Percentiles rank a stretch among this genome's conserved stretches.
These are phyloP conservation scores for Gymnocephalus cernua DNA, from an alignment of 2,113 vertebrate species.

Conservation along the genomic window DNA sequence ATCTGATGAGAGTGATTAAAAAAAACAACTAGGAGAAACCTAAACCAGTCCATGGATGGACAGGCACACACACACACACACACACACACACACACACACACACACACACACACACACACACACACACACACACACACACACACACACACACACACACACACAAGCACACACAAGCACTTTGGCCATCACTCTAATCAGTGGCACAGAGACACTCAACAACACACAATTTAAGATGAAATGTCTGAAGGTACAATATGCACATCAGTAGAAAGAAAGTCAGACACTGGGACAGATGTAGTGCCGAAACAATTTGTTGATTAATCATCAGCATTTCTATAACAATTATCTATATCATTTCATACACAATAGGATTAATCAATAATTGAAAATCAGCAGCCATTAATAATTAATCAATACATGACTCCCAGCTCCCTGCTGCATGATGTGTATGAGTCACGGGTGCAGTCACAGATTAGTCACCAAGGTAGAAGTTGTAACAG, in stretches of 20 bases:
- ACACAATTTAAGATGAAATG: slow-evolving; percentile 29
- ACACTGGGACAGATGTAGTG: background rate
- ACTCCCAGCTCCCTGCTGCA: slow-evolving; percentile 12
- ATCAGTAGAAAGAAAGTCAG: background rate
- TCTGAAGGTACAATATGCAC: slow-evolving; percentile 20
- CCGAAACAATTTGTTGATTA: background rate
- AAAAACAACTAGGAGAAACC: slow-evolving; percentile 80
- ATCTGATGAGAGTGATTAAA: slow-evolving; percentile 85
- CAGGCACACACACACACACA: slow-evolving; percentile 42
- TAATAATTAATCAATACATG: slow-evolving; percentile 44
- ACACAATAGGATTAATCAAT: slow-evolving; percentile 7
- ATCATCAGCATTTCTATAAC: background rate
- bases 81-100: slow-evolving; percentile 34
- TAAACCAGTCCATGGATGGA: slow-evolving; percentile 72
- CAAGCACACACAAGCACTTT: background rate
- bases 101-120: slow-evolving; percentile 26
- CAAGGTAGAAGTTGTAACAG: slow-evolving; percentile 12
- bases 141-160: background rate
- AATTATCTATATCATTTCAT: background rate
- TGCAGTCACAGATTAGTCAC: slow-evolving; percentile 21
- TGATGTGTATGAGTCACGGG: slow-evolving; percentile 24
- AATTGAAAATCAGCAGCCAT: background rate
- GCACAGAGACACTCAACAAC: slow-evolving; percentile 33
- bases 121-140: slow-evolving; percentile 25
- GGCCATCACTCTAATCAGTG: slow-evolving; percentile 43